A percentile compares a stretch with the other conserved stretches of the same genome.
Conservation (phyloP, 2,113 vertebrate species). For the Pycnonotus jocosus region DNA sequence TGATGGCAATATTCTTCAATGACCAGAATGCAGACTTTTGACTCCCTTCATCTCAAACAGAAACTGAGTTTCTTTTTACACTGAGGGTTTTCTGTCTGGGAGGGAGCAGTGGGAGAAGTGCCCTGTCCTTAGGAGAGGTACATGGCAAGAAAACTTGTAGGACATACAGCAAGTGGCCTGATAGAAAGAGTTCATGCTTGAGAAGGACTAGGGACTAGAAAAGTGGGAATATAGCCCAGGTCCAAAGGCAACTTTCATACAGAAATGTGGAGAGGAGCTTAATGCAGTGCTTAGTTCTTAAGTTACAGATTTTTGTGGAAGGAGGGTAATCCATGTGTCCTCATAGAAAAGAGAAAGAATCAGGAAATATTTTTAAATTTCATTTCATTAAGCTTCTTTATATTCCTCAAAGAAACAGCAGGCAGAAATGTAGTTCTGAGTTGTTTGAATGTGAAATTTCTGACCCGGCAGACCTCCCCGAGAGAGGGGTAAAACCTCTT, state of each 20-base stretch:
- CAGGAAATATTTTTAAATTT: not conserved
- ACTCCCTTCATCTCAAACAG: not conserved
- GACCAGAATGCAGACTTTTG: not conserved
- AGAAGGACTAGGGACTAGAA: not conserved
- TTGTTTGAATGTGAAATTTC: not conserved
- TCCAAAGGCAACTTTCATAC: not conserved
- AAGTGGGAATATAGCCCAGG: not conserved
- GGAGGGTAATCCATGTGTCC: not conserved
- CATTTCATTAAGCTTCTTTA: not conserved
- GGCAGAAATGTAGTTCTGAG: not conserved
- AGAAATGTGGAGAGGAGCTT: not conserved
- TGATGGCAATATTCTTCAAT: constrained; percentile 1
- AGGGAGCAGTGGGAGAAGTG: not conserved
- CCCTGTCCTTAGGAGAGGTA: not conserved
- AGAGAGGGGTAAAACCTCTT: not conserved
- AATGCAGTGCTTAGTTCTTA: not conserved
- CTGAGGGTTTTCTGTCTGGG: constrained; percentile 1
- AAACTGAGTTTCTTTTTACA: not conserved
- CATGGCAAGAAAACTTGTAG: not conserved
- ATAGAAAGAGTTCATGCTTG: not conserved
- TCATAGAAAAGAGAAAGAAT: not conserved
- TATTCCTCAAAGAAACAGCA: not conserved
- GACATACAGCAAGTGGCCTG: not conserved
- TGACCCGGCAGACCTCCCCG: not conserved
- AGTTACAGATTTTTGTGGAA: not conserved